These are phyloP conservation scores for Loripinus fragilis DNA, from an alignment of 2,888 invertebrate genomes.

Conservation along the genomic window DNA sequence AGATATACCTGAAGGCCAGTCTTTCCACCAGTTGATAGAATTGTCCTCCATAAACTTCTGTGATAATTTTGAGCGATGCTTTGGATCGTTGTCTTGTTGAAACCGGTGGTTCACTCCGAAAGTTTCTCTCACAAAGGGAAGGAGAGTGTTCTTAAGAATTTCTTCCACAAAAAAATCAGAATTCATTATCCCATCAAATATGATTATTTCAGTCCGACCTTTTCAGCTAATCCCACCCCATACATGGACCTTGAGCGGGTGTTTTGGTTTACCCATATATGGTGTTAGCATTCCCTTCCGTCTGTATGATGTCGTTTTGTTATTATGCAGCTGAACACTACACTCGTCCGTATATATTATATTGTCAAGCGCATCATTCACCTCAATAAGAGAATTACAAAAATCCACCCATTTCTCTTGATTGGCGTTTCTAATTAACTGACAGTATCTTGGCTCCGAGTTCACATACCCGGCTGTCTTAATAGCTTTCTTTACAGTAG, in stretches of 20 bases:
- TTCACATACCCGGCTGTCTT: background rate
- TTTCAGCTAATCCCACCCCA: constrained; percentile 47
- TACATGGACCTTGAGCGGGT: constrained; percentile 43
- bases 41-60: constrained; percentile 37
- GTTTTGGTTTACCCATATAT: constrained; percentile 29
- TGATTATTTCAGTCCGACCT: constrained; percentile 22
- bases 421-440: constrained; percentile 31
- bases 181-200: constrained; percentile 49
- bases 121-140: constrained; percentile 31
- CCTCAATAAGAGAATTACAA: constrained; percentile 24
- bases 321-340: constrained; percentile 36
- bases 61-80: constrained; percentile 37
- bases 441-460: constrained; percentile 28
- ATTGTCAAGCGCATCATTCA: constrained; percentile 36
- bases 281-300: background rate
- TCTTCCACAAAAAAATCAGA: constrained; percentile 33
- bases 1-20: no score
- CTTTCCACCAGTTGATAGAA: constrained; percentile 41
- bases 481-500: background rate
- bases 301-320: constrained; percentile 17
- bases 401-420: constrained; percentile 24
- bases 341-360: constrained; percentile 49
- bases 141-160: constrained; percentile 26
- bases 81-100: constrained; percentile 54
- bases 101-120: constrained; percentile 35